phyloP scores from a whole-genome alignment of 2,113 vertebrate genomes.

The Plestiodon gilberti region DNA sequence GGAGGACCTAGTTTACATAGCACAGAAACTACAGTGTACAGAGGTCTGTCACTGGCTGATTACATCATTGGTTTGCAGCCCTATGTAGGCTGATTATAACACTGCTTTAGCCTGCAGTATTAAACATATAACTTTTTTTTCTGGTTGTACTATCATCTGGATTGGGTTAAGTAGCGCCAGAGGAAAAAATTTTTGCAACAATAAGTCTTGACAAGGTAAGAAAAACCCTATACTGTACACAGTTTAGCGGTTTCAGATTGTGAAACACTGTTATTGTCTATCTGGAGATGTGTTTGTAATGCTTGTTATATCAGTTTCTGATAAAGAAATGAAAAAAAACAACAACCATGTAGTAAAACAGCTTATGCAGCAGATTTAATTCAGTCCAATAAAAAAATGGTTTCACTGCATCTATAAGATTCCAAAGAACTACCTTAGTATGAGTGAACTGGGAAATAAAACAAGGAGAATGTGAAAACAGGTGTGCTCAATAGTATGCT shows the following conservation, averaged over 20 bases:
- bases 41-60: background rate
- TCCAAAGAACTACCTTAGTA: background rate
- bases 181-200: constrained; percentile 10
- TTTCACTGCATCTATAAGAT: constrained; percentile 23
- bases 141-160: background rate
- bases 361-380: background rate
- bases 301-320: background rate
- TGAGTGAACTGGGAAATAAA: background rate
- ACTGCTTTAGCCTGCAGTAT: background rate
- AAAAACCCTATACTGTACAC: background rate
- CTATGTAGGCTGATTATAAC: background rate
- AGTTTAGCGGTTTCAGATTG: background rate
- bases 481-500: background rate
- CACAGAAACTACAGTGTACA: background rate
- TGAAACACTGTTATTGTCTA: constrained; percentile 7
- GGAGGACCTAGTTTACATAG: background rate
- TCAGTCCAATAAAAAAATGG: background rate
- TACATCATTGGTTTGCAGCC: background rate
- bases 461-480: background rate
- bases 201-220: background rate
- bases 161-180: background rate
- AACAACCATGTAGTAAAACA: background rate
- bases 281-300: constrained; percentile 18
- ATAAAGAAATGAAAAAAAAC: constrained; percentile 2
- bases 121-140: background rate